Percentiles rank a stretch among this genome's conserved stretches.
Evolutionary conservation across 2,888 invertebrate genomes (phyloP).

Genomic region (Heliconius cydno): DNA sequence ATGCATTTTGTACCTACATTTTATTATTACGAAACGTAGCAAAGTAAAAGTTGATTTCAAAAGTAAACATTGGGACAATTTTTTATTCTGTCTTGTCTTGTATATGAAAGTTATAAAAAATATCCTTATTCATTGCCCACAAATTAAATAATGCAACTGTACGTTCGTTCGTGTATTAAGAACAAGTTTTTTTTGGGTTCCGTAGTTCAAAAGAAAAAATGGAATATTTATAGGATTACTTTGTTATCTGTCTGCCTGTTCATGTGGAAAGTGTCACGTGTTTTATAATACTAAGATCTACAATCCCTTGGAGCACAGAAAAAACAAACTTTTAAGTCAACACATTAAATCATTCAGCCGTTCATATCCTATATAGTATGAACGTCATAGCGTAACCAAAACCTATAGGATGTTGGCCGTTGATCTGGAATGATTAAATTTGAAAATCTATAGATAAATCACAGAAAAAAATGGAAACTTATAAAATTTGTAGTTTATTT

Average conservation of each 20-base stretch:
- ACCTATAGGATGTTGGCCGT: too few species aligned
- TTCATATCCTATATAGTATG: too few species aligned
- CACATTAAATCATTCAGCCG: too few species aligned
- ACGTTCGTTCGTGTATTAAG: conserved; percentile 47
- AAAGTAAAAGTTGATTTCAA: conserved; percentile 23
- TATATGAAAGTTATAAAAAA: conserved; percentile 34
- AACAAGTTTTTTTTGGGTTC: conserved; percentile 34
- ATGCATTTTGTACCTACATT: neutral
- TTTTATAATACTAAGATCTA: too few species aligned
- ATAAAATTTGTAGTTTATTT: too few species aligned
- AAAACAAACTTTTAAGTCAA: too few species aligned
- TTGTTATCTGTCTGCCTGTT: neutral
- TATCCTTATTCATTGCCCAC: conserved; percentile 38
- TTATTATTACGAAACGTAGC: conserved; percentile 9
- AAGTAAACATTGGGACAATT: conserved; percentile 20
- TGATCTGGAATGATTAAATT: too few species aligned
- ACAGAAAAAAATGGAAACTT: too few species aligned
- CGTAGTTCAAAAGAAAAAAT: neutral
- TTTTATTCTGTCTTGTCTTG: conserved; percentile 22
- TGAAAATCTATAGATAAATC: too few species aligned
- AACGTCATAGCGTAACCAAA: too few species aligned
- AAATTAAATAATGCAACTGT: conserved; percentile 42
- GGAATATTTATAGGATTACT: neutral
- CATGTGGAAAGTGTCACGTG: neutral
- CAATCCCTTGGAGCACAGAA: too few species aligned